Conservation (phyloP, 2,888 invertebrate genomes). For the Sarcophaga caerulescens region DNA sequence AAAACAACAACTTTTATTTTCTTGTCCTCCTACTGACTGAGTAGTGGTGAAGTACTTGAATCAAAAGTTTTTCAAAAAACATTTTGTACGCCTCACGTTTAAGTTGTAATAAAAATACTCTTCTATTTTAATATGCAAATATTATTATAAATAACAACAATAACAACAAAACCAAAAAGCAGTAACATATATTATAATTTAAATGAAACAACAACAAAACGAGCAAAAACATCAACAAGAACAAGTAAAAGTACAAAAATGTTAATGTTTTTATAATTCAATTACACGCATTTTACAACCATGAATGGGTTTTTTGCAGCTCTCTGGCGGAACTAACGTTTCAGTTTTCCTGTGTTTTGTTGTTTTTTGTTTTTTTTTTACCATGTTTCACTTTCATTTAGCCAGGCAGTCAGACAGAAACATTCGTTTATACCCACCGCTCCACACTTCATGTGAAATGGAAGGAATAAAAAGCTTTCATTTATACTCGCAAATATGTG, state of each 20-base stretch:
- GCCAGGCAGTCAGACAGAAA: background rate
- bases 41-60: background rate
- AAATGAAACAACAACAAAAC: slow-evolving; percentile 45
- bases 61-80: slow-evolving; percentile 15
- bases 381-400: background rate
- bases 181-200: slow-evolving; percentile 41
- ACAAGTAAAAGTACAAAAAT: slow-evolving; percentile 28
- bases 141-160: slow-evolving; percentile 27
- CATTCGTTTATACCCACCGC: background rate
- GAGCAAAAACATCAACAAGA: slow-evolving; percentile 16
- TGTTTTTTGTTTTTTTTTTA: background rate
- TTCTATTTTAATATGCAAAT: slow-evolving; percentile 55
- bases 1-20: slow-evolving; percentile 1
- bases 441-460: background rate
- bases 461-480: background rate
- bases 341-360: background rate
- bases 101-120: slow-evolving; percentile 51
- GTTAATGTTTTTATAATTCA: slow-evolving; percentile 62
- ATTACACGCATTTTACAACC: slow-evolving; percentile 62
- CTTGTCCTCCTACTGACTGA: background rate
- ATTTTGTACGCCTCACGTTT: slow-evolving; percentile 2
- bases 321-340: slow-evolving; percentile 46
- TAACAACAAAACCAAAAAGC: background rate
- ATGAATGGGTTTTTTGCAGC: slow-evolving; percentile 54
- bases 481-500: background rate